Percentiles rank a stretch among this genome's conserved stretches.
Evolutionary conservation across 2,888 invertebrate species (phyloP).

Genomic region (Euclidia mi): DNA sequence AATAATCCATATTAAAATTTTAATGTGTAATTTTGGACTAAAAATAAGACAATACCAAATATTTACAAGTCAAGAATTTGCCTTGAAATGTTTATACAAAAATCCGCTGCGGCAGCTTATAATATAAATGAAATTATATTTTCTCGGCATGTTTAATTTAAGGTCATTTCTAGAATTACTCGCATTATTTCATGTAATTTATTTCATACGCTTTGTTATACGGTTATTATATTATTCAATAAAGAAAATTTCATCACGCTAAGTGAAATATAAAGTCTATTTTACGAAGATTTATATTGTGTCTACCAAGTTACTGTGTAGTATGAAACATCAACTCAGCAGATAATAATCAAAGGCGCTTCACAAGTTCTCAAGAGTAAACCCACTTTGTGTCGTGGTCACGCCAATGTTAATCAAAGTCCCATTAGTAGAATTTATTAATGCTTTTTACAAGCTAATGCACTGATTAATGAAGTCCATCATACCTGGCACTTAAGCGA

Average conservation of each 20-base stretch:
- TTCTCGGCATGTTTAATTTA: constrained; percentile 32
- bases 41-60: not conserved
- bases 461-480: constrained; percentile 45
- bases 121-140: constrained; percentile 44
- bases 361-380: constrained; percentile 24
- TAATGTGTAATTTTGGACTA: no score
- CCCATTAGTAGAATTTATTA: constrained; percentile 37
- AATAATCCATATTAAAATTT: no score
- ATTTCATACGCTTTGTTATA: constrained; percentile 17
- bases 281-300: constrained; percentile 14
- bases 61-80: constrained; percentile 19
- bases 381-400: constrained; percentile 20
- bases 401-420: constrained; percentile 33
- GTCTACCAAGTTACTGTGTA: not conserved
- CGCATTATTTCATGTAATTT: constrained; percentile 31
- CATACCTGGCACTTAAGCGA: constrained; percentile 46
- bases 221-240: constrained; percentile 22
- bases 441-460: constrained; percentile 30
- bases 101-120: constrained; percentile 36
- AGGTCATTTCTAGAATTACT: constrained; percentile 37
- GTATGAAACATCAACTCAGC: not conserved
- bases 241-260: constrained; percentile 20
- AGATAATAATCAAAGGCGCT: constrained; percentile 31
- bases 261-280: constrained; percentile 8
- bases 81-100: constrained; percentile 36